A percentile compares a stretch with the other conserved stretches of the same genome.
phyloP scores from a whole-genome alignment of 1,140 invertebrate species.

The Babylonia areolata region DNA sequence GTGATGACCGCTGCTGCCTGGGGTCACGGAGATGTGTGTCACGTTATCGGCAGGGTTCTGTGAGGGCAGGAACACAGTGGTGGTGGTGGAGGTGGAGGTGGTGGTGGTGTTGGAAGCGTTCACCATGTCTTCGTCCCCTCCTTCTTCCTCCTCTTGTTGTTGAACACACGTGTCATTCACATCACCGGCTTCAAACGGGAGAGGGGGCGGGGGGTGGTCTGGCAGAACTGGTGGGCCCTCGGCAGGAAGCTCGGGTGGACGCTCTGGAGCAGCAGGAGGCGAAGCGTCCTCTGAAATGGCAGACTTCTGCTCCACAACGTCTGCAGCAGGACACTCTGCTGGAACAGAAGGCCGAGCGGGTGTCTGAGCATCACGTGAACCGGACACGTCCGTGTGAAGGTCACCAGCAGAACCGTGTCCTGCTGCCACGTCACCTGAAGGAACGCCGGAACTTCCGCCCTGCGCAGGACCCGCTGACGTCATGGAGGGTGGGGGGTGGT shows the following conservation, averaged over 20 bases:
- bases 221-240: not conserved
- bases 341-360: not conserved
- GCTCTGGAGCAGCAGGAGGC: not conserved
- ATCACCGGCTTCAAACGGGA: not conserved
- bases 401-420: not conserved
- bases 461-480: not conserved
- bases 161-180: no score
- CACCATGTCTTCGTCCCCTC: no score
- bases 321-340: not conserved
- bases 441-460: no score
- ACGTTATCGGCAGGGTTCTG: constrained; percentile 18
- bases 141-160: no score
- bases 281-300: not conserved
- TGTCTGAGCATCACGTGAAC: not conserved
- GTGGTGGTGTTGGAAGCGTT: no score
- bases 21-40: not conserved
- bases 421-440: not conserved
- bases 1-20: not conserved
- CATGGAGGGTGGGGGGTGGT: not conserved
- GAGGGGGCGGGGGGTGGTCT: not conserved
- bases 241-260: not conserved
- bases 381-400: not conserved
- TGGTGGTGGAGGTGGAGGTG: not conserved
- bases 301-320: not conserved
- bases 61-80: constrained; percentile 15